Percentiles rank a stretch among this genome's conserved stretches.
Conservation (phyloP, 1,140 invertebrate species). For the Chironomus striatipennis region DNA sequence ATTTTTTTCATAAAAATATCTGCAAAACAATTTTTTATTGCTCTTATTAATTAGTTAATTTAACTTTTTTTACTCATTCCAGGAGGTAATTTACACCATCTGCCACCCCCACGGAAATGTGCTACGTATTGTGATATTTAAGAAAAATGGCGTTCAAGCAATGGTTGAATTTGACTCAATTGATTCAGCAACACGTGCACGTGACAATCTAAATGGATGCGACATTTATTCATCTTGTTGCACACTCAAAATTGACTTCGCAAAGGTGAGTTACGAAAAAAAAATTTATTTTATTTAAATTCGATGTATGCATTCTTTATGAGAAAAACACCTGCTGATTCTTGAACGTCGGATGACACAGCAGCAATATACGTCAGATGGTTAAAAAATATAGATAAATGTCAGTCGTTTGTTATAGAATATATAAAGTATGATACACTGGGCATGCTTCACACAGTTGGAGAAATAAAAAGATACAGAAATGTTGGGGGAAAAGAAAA, state of each 20-base stretch:
- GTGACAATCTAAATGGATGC: slow-evolving; percentile 90
- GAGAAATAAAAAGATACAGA: too few species aligned
- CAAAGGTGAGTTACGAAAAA: slow-evolving; percentile 85
- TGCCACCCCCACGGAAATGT: slow-evolving; percentile 90
- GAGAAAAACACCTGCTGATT: too few species aligned
- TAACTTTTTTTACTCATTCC: slow-evolving; percentile 29
- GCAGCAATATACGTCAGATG: too few species aligned
- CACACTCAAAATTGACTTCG: slow-evolving; percentile 97
- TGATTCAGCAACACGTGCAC: slow-evolving; percentile 89
- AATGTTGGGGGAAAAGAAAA: too few species aligned
- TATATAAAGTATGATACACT: too few species aligned
- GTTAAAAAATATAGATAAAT: too few species aligned
- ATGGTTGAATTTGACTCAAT: slow-evolving; percentile 99
- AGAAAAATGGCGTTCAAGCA: slow-evolving; percentile 96
- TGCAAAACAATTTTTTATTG: too few species aligned
- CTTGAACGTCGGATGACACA: too few species aligned
- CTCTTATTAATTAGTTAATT: not conserved
- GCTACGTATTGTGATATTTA: slow-evolving; percentile 97
- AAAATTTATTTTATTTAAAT: too few species aligned
- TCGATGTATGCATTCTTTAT: too few species aligned
- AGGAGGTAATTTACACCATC: slow-evolving; percentile 98
- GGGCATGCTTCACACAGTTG: too few species aligned
- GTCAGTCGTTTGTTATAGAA: too few species aligned
- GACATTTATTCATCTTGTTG: slow-evolving; percentile 99
- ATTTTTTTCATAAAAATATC: not conserved